Evolutionary conservation across 2,797 vertebrate species (phyloP), one percentile per base, ranked within the genome.

Genomic region (Ctenochaetus hawaiiensis): DNA sequence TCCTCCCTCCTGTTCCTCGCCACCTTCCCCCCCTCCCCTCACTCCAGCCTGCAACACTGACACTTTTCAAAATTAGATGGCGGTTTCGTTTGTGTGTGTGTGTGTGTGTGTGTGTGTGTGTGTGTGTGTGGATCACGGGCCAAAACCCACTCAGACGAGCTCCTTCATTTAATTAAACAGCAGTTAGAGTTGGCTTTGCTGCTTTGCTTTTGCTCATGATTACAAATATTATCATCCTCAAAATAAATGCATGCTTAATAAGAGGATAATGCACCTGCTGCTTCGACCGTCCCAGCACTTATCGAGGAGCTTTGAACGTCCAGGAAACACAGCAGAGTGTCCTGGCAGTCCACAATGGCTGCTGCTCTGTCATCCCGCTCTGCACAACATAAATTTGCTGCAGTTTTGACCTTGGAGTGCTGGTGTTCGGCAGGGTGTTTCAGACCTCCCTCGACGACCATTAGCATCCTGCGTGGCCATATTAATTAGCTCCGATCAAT

Each of bases 401-500:
- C 64, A 49, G 77, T 63, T 90, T 80, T 90, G 85, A 89, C 92
- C 88, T 92, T 91, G 88, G 54, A 72, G 69, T n/a, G 70, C 62
- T 34, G 2, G 53, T 68, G 80, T 84, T 85, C 84, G 84, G 74
- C 78, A 62, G 80, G 51, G 77, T 13, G 30, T 80, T 77, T 79
- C 66, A 80, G 64, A 83, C 87, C 78, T 84, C 88, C 83, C 89
- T 81, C 69, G 69, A 68, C 1, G 65, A 43, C 76, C 72, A 81
- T 92, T 86, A 87, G 77, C 83, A 80, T 87, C 87, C 80, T 72
- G 84, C 79, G 39, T 54, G 44, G 73, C 59, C 59, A 39, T 85
- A 82, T 87, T 91, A 91, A 93, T 92, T 92, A 90, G 76, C 85
- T 68, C 72, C 68, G 43, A 90, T 94, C 92, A 92, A 90, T 92